Evolutionary conservation across 2,888 invertebrate genomes (phyloP).

Genomic region (Stenchaetothrips biformis): DNA sequence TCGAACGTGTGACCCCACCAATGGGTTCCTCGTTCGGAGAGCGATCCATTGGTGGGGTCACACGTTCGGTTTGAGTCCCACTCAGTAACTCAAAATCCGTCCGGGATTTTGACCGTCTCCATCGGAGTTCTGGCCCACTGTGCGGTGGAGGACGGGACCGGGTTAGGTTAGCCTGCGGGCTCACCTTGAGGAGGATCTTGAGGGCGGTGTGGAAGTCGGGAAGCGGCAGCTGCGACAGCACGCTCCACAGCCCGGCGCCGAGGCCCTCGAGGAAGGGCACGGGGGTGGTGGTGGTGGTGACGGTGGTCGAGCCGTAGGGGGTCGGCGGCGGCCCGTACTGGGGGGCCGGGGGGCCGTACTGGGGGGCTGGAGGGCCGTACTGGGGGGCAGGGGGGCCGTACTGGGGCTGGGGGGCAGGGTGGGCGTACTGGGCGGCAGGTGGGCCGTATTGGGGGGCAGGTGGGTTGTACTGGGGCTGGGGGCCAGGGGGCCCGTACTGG

Average conservation of each 20-base stretch:
- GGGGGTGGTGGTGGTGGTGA: constrained; percentile 7
- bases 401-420: not conserved
- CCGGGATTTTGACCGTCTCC: too few species aligned
- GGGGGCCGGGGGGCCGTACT: not conserved
- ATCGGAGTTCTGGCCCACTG: too few species aligned
- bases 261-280: constrained; percentile 9
- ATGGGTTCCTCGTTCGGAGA: too few species aligned
- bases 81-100: too few species aligned
- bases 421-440: not conserved
- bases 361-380: not conserved
- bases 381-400: not conserved
- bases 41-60: too few species aligned
- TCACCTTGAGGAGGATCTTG: constrained; percentile 8
- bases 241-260: not conserved
- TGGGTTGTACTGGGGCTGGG: not conserved
- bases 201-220: constrained; percentile 11
- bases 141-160: not conserved
- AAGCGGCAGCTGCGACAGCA: not conserved
- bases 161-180: not conserved
- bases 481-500: not conserved
- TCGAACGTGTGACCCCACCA: too few species aligned
- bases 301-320: not conserved
- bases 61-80: too few species aligned
- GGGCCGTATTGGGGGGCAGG: not conserved
- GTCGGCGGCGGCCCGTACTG: not conserved